phyloP scores from a whole-genome alignment of 1,140 invertebrate genomes.

The Probaryconus sp. region DNA sequence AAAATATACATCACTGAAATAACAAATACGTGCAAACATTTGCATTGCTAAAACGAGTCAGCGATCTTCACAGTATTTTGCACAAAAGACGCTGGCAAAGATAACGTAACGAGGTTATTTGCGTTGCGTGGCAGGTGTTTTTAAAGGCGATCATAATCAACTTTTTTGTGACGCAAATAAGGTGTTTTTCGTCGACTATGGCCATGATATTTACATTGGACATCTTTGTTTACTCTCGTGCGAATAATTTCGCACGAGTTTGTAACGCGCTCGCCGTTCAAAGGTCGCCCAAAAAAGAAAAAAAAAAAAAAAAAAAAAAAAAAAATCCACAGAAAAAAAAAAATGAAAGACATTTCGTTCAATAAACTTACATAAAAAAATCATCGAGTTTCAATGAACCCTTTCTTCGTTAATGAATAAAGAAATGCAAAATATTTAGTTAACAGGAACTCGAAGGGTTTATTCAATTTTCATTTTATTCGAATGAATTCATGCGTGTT shows the following conservation, averaged over 20 bases:
- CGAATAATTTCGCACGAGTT: background rate
- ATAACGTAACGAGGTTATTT: background rate
- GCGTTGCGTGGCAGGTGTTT: constrained; percentile 13
- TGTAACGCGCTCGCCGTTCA: background rate
- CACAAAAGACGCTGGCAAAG: background rate
- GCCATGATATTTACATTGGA: constrained; percentile 22
- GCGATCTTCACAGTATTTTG: background rate
- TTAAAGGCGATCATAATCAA: constrained; percentile 20
- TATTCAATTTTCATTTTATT: background rate
- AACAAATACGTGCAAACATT: background rate
- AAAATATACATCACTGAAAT: background rate
- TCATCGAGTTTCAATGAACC: too few species aligned
- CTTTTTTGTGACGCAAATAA: constrained; percentile 5
- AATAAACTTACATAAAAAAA: too few species aligned
- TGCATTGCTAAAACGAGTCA: background rate
- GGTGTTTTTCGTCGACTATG: background rate
- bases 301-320: too few species aligned
- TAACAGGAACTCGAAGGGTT: too few species aligned
- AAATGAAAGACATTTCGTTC: too few species aligned
- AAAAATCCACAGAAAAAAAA: constrained; percentile 1
- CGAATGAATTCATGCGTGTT: constrained; percentile 27
- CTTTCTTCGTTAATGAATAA: too few species aligned
- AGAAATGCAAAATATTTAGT: too few species aligned
- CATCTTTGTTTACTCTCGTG: constrained; percentile 13
- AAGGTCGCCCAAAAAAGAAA: constrained; percentile 7